Base-by-base conservation (phyloP, 2,888 invertebrate genomes). In the Elmis aenea region DNA sequence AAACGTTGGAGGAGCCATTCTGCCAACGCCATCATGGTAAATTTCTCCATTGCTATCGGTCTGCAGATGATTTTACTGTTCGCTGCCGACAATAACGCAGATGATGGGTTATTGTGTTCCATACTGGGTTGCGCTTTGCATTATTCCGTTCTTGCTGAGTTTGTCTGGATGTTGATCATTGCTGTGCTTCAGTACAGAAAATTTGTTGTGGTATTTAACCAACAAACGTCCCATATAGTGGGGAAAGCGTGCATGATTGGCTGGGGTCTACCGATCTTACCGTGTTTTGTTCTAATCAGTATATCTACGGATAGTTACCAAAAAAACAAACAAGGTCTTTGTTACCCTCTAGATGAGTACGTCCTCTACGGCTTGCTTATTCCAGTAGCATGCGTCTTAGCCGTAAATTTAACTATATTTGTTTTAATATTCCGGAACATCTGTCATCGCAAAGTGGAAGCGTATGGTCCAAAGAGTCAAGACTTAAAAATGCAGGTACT, bases 141-240 rank as follows among this genome's bases (percentile, higher is more conserved):
- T 55, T 81, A 81, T 55, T 73, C 77, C 13, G 70, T 79, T 12
- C 55, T 81, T n/a, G 71, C 76, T 0, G 76, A 79, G 1, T 81
- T 81, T 57, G 73, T 75, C 44, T 82, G 81, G 82, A 81, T 81
- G 79, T 57, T 81, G 20, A 74, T 81, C 9, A 77, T 79, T 25
- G 80, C 78, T 2, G 67, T 77, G 1, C 52, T 81, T 14, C 80
- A 81, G 24, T 81, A 81, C 51, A 64, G 76, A 21, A 68, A 76
- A 32, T 68, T 80, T 45, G 81, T 81, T 13, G 64, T 74, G 48
- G 77, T 81, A 3, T 73, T 80, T 38, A 72, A 74, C 1, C 67
- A 73, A 20, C 72, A 71, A 18, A 66, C 71, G 10, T 71, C 75
- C 1, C 70, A 74, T 33, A 77, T 79, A 54, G 62, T 79, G 31